Conservation (phyloP, 2,797 vertebrate genomes). For the Chelonia mydas region DNA sequence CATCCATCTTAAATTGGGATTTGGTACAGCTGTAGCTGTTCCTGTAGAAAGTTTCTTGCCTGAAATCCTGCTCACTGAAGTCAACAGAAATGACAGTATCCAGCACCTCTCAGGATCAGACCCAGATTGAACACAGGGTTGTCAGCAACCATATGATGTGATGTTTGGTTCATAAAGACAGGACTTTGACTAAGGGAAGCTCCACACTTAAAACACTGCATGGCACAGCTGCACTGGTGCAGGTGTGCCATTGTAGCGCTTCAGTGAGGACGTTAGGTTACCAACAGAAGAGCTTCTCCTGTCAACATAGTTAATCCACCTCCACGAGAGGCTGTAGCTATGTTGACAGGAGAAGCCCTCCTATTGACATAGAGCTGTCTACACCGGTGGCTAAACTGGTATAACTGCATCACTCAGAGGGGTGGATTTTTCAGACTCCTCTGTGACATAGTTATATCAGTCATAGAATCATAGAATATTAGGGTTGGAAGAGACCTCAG, state of each 20-base stretch:
- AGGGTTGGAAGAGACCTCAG: too few relatives aligned
- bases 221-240: background rate
- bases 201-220: background rate
- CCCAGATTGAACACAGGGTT: background rate
- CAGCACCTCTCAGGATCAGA: rapidly evolving
- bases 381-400: too few relatives aligned
- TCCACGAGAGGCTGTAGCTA: background rate
- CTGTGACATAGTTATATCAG: too few relatives aligned
- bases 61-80: background rate
- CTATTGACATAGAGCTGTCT: too few relatives aligned
- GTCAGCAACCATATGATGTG: background rate
- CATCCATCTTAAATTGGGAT: background rate
- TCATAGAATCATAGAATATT: too few relatives aligned
- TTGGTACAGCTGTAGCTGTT: background rate
- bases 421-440: background rate
- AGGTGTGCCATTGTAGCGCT: background rate
- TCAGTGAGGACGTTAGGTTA: background rate
- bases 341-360: background rate
- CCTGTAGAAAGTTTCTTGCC: background rate
- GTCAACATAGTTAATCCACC: background rate
- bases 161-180: background rate
- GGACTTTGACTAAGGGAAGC: background rate
- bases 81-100: background rate
- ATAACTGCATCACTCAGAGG: too few relatives aligned
- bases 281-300: background rate